Base-by-base conservation (phyloP, 2,113 vertebrate species). In the Brachionichthys hirsutus region DNA sequence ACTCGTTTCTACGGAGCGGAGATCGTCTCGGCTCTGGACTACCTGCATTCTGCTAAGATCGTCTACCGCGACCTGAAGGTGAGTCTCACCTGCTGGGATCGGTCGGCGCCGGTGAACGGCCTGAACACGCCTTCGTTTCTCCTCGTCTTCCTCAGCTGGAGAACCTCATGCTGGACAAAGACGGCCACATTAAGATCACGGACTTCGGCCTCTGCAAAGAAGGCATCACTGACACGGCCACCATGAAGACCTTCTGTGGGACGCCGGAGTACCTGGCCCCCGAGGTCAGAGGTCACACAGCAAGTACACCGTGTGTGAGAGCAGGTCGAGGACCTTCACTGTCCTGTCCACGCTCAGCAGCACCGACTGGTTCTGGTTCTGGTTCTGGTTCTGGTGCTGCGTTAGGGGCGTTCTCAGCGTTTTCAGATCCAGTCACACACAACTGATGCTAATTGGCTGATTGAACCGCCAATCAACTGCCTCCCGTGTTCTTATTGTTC, bases 131-230 rank as follows among this genome's bases (percentile, higher is more conserved):
- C 11, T 6, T 42, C 12, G 2, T n/a, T 22, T 30, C 14, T 30
- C 4, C 47, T 47, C 11, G 11, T 54, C 11, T 7, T 51, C 20
- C 16, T 2, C 89, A 98, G 96, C 92, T 98, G 91, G 96, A 98
- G 87, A 98, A 98, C 90, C 91, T 98, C 82, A 98, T 98, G 96
- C 89, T 98, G 83, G 91, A 92, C 81, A 92, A 92, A 80, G 91
- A 92, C 8, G 91, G 91, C 4, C 91, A 92, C 85, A 97, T 98
- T 88, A 98, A 98, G 91, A 98, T 98, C 87, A 98, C 96, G 6
- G 96, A 98, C 87, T 98, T 98, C 35, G 96, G 96, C 79, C 93
- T 98, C 84, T 98, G 96, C 91, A 98, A 98, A 90, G 96, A 98
- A 89, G 96, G 95, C 67, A 98, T 98, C 91, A 98, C 95, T 9